Evolutionary conservation across 2,797 vertebrate genomes (phyloP).

Genomic region (Myiothlypis coronata): DNA sequence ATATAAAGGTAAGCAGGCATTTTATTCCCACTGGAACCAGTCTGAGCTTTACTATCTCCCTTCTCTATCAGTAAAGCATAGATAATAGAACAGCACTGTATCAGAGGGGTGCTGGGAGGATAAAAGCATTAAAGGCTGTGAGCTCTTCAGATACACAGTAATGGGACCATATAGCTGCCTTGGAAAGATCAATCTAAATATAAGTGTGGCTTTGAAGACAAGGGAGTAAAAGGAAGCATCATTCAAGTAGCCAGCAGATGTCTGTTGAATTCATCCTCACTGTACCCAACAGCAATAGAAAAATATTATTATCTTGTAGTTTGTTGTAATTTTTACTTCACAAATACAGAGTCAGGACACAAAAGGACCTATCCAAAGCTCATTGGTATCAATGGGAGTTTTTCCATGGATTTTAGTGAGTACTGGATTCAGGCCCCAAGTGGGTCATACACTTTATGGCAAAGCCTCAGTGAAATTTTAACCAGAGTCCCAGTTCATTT

Average conservation of each 20-base stretch:
- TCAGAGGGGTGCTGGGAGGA: constrained; percentile 8
- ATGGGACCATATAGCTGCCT: constrained; percentile 44
- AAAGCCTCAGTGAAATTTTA: constrained; percentile 33
- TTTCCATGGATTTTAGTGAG: neutral
- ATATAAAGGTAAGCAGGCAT: constrained; percentile 42
- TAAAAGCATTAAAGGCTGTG: constrained; percentile 50
- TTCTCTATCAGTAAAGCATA: constrained; percentile 23
- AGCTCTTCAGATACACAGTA: constrained; percentile 41
- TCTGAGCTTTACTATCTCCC: constrained; percentile 34
- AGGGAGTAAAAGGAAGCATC: constrained; percentile 17
- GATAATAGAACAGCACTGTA: constrained; percentile 28
- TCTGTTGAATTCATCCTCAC: constrained; percentile 4
- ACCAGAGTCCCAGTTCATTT: constrained; percentile 42
- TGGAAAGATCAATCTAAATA: constrained; percentile 55
- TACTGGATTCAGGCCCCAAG: neutral
- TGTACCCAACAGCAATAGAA: neutral
- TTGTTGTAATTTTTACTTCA: neutral
- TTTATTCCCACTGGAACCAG: constrained; percentile 49
- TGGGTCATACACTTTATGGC: neutral
- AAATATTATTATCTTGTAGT: neutral
- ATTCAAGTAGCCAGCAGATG: neutral
- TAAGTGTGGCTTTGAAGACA: constrained; percentile 54
- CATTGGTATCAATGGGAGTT: neutral
- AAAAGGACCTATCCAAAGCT: neutral
- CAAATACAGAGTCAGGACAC: neutral